These are phyloP conservation scores for Conops quadrifasciatus DNA, from an alignment of 2,888 invertebrate species.

Conservation along the genomic window DNA sequence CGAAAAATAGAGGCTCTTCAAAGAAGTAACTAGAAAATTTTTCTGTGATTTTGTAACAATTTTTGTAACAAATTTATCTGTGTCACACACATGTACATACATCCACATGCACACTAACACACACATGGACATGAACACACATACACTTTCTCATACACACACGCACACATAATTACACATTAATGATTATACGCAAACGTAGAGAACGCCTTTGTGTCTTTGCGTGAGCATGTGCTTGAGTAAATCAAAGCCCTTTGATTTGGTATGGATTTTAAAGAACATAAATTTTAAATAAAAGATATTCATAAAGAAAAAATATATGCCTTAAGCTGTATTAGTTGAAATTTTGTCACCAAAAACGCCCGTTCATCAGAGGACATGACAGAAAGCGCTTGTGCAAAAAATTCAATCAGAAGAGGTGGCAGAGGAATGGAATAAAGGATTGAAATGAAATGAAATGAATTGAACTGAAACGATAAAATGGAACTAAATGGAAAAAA, in stretches of 20 bases:
- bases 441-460: not conserved
- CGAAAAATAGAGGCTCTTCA: no score
- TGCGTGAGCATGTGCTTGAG: constrained; percentile 36
- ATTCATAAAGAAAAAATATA: not conserved
- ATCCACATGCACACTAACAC: constrained; percentile 18
- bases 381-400: not conserved
- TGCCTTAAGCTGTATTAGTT: not conserved
- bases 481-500: no score
- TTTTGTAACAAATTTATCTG: constrained; percentile 19
- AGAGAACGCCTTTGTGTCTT: constrained; percentile 14
- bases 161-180: no score
- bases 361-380: not conserved
- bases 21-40: not conserved
- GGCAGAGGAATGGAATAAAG: not conserved
- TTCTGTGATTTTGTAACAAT: constrained; percentile 42
- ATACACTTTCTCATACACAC: not conserved
- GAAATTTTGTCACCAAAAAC: not conserved
- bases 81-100: constrained; percentile 31
- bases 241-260: constrained; percentile 41
- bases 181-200: constrained; percentile 11
- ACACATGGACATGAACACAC: constrained; percentile 32
- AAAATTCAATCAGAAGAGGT: not conserved
- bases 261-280: constrained; percentile 19
- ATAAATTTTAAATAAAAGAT: constrained; percentile 1
- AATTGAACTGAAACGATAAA: not conserved